phyloP scores from a whole-genome alignment of 1,140 invertebrate genomes.

The Megathymus violae region DNA sequence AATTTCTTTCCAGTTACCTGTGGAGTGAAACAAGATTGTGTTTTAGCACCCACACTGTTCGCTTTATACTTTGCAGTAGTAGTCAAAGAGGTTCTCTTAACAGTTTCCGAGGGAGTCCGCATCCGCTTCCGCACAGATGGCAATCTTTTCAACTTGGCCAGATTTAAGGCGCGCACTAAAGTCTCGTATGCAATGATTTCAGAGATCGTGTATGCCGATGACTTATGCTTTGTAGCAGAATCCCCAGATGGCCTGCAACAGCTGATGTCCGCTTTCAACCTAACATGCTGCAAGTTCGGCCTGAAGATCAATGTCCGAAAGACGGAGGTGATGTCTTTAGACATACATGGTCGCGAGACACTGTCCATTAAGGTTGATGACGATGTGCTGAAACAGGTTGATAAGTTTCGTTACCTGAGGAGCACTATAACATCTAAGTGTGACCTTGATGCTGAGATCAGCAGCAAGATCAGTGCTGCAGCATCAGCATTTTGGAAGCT shows the following conservation, averaged over 20 bases:
- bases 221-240: slow-evolving; percentile 40
- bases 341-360: slow-evolving; percentile 27
- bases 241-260: slow-evolving; percentile 35
- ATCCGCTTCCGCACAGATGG: slow-evolving; percentile 36
- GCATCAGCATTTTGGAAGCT: no score
- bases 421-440: no score
- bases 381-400: slow-evolving; percentile 15
- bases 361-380: slow-evolving; percentile 28
- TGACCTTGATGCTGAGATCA: no score
- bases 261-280: slow-evolving; percentile 24
- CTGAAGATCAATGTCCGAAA: slow-evolving; percentile 42
- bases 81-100: slow-evolving; percentile 31
- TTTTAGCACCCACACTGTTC: slow-evolving; percentile 40
- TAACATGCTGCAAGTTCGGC: slow-evolving; percentile 36
- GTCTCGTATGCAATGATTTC: slow-evolving; percentile 22
- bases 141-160: slow-evolving; percentile 37
- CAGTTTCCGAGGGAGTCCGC: slow-evolving; percentile 16
- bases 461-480: no score
- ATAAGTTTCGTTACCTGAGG: no score
- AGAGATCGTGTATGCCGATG: slow-evolving; percentile 38
- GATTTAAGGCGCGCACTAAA: slow-evolving; percentile 36
- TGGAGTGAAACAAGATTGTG: slow-evolving; percentile 40
- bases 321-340: slow-evolving; percentile 41
- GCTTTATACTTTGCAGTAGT: slow-evolving; percentile 42
- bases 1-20: slow-evolving; percentile 34